Percentiles rank a stretch among this genome's conserved stretches.
Conservation (phyloP, 2,797 vertebrate genomes). For the Liasis olivaceus region DNA sequence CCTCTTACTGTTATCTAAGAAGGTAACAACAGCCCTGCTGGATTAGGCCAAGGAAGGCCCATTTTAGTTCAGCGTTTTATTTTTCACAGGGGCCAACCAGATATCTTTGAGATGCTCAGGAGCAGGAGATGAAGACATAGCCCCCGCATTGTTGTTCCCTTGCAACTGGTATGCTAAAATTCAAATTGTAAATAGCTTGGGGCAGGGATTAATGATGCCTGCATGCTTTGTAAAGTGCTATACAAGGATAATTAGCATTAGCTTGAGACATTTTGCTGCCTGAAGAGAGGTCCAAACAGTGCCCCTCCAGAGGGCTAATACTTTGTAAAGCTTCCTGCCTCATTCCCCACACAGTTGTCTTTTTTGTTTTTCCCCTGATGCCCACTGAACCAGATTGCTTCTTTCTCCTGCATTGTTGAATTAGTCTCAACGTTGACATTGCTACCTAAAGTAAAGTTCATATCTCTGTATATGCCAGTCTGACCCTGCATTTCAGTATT, state of each 20-base stretch:
- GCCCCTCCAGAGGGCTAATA: background rate
- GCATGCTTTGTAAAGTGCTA: background rate
- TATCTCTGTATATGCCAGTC: background rate
- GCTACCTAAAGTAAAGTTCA: background rate
- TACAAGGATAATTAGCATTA: background rate
- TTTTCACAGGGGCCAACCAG: background rate
- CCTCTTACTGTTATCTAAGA: background rate
- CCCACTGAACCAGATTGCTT: background rate
- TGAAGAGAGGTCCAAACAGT: background rate
- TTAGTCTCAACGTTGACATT: background rate
- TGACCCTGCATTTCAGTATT: background rate
- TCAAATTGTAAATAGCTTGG: background rate
- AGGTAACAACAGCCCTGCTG: background rate
- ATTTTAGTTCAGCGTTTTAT: background rate
- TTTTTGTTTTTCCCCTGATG: background rate
- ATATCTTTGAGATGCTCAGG: background rate
- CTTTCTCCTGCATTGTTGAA: background rate
- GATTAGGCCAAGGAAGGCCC: background rate
- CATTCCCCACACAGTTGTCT: background rate
- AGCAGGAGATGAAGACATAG: background rate
- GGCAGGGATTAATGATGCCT: background rate
- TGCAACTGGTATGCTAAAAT: background rate
- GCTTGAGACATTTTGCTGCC: background rate
- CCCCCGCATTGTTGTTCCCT: background rate
- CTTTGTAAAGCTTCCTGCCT: background rate